These are phyloP conservation scores for Drosophila teissieri DNA, from an alignment of 1,140 invertebrate species.

Conservation along the genomic window DNA sequence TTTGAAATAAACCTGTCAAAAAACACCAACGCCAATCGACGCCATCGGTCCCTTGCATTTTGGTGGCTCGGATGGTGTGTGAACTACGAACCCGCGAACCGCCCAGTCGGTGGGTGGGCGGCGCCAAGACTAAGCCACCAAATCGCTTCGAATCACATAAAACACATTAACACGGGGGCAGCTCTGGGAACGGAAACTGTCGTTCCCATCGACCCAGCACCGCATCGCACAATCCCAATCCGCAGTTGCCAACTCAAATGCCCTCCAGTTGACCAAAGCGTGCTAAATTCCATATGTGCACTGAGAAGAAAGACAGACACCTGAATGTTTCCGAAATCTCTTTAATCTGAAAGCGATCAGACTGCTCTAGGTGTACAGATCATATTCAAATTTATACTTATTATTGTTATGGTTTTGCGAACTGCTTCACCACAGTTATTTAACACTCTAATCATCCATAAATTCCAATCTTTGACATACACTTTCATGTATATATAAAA, in stretches of 20 bases:
- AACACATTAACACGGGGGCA: conserved; percentile 78
- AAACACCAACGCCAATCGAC: conserved; percentile 67
- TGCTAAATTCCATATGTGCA: conserved; percentile 54
- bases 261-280: conserved; percentile 68
- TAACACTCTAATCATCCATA: too few relatives aligned
- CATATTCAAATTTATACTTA: too few relatives aligned
- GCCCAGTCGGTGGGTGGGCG: conserved; percentile 71
- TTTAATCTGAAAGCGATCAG: too few relatives aligned
- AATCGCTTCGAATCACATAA: conserved; percentile 72
- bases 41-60: conserved; percentile 5
- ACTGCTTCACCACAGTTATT: too few relatives aligned
- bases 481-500: too few relatives aligned
- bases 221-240: conserved; percentile 29
- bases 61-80: conserved; percentile 29
- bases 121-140: conserved; percentile 77
- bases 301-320: background rate
- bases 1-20: conserved; percentile 84
- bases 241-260: conserved; percentile 46
- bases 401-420: too few relatives aligned
- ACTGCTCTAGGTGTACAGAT: too few relatives aligned
- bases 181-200: conserved; percentile 71
- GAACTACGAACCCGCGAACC: conserved; percentile 78
- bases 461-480: too few relatives aligned
- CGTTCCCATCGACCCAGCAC: conserved; percentile 63
- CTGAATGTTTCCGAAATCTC: too few relatives aligned